Percentiles rank a stretch among this genome's conserved stretches.
Conservation (phyloP, 2,113 vertebrate species). For the Crypturellus undulatus region DNA sequence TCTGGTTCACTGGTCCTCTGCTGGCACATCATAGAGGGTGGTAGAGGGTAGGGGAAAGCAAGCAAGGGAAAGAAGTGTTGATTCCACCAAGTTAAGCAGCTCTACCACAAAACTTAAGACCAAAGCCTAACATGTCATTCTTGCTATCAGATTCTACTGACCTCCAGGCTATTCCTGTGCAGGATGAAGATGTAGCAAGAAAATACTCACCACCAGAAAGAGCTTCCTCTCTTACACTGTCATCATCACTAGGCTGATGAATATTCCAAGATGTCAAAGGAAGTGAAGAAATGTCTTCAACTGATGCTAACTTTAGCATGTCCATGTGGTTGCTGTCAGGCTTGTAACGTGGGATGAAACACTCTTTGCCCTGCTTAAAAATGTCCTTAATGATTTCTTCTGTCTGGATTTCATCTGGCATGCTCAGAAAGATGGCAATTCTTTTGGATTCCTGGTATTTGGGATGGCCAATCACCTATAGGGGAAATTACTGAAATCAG, state of each 20-base stretch:
- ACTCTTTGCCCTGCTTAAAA: conserved; percentile 86
- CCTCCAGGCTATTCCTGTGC: background rate
- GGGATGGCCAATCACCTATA: conserved; percentile 86
- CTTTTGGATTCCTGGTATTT: conserved; percentile 84
- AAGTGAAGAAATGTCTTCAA: conserved; percentile 85
- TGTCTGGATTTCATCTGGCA: conserved; percentile 90
- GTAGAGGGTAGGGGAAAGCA: background rate
- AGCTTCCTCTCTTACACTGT: conserved; percentile 86
- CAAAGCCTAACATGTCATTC: background rate
- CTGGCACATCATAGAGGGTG: background rate
- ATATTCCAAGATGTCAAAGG: conserved; percentile 93
- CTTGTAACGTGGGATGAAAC: conserved; percentile 91
- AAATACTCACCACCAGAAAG: conserved; percentile 82
- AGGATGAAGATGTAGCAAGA: background rate
- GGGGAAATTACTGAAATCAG: background rate
- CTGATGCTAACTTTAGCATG: conserved; percentile 86
- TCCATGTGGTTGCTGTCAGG: conserved; percentile 89
- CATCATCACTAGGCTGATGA: conserved; percentile 84
- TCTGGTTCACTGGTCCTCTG: background rate
- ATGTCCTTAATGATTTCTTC: conserved; percentile 87
- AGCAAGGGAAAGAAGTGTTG: background rate
- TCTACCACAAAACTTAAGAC: background rate
- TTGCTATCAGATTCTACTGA: background rate
- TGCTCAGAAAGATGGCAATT: conserved; percentile 92
- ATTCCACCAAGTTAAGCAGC: background rate